Evolutionary conservation across 2,797 vertebrate genomes (phyloP).

Genomic region (Hyperoplus lanceolatus): DNA sequence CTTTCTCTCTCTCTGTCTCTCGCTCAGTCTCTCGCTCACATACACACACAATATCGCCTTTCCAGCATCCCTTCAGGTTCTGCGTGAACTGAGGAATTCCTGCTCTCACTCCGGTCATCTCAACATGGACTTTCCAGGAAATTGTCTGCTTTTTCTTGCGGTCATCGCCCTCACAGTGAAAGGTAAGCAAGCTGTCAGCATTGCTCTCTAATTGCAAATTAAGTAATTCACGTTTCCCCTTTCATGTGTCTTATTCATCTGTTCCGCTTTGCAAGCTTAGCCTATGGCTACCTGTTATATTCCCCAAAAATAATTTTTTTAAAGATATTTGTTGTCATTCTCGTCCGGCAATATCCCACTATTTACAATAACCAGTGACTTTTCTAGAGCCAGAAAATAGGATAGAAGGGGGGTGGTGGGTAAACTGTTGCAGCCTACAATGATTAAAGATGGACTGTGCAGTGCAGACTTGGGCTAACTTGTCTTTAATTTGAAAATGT

Average conservation of each 20-base stretch:
- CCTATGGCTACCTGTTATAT: slow-evolving; percentile 20
- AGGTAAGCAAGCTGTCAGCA: slow-evolving; percentile 69
- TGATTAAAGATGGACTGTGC: no score
- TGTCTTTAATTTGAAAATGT: no score
- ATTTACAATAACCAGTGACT: no score
- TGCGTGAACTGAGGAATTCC: slow-evolving; percentile 1
- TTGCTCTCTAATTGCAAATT: no score
- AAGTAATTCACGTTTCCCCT: not conserved
- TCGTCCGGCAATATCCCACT: no score
- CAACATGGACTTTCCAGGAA: slow-evolving; percentile 67
- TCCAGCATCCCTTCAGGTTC: slow-evolving; percentile 5
- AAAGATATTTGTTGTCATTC: no score
- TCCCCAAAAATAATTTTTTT: not conserved
- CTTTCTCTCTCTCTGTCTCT: not conserved
- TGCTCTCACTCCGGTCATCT: not conserved
- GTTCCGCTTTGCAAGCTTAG: not conserved
- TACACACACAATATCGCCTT: not conserved
- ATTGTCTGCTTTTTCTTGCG: slow-evolving; percentile 62
- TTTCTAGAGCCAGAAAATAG: no score
- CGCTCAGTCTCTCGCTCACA: not conserved
- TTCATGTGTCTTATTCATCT: not conserved
- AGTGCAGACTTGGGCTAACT: no score
- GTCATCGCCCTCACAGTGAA: slow-evolving; percentile 64
- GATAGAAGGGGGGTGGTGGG: no score
- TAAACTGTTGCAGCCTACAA: no score